Conservation (phyloP, 2,888 invertebrate genomes). For the Oscheius sp. region DNA sequence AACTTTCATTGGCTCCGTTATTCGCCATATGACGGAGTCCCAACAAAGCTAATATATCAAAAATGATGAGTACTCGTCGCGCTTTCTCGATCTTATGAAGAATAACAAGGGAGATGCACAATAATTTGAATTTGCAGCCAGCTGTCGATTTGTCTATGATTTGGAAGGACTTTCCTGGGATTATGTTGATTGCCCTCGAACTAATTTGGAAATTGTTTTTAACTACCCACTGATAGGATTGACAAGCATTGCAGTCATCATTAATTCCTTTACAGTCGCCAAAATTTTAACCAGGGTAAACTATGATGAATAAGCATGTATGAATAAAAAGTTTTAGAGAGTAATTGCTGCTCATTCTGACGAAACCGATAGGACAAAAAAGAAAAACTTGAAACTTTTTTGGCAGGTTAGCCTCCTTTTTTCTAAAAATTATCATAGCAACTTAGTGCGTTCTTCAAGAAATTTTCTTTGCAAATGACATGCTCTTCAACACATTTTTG, state of each 20-base stretch:
- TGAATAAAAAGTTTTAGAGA: neutral
- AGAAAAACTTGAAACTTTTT: neutral
- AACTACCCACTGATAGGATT: neutral
- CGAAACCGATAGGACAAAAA: neutral
- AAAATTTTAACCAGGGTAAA: neutral
- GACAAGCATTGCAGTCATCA: neutral
- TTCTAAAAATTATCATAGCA: neutral
- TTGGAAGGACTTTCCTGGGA: neutral
- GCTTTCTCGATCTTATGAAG: neutral
- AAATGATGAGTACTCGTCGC: neutral
- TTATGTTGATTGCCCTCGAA: neutral
- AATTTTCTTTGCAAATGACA: conserved; percentile 16
- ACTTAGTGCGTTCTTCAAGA: conserved; percentile 4
- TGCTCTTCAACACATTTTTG: conserved; percentile 11
- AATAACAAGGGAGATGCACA: neutral
- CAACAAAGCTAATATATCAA: neutral
- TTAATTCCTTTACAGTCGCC: neutral
- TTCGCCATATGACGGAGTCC: too few relatives aligned
- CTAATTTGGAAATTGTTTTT: conserved; percentile 1
- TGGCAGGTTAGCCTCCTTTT: neutral
- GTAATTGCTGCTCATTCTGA: neutral
- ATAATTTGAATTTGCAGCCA: neutral
- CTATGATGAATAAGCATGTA: too few relatives aligned
- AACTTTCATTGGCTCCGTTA: too few relatives aligned
- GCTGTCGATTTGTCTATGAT: neutral